Percentiles rank a stretch among this genome's conserved stretches.
Evolutionary conservation across 2,888 invertebrate genomes (phyloP).

Genomic region (Stomorhina lunata): DNA sequence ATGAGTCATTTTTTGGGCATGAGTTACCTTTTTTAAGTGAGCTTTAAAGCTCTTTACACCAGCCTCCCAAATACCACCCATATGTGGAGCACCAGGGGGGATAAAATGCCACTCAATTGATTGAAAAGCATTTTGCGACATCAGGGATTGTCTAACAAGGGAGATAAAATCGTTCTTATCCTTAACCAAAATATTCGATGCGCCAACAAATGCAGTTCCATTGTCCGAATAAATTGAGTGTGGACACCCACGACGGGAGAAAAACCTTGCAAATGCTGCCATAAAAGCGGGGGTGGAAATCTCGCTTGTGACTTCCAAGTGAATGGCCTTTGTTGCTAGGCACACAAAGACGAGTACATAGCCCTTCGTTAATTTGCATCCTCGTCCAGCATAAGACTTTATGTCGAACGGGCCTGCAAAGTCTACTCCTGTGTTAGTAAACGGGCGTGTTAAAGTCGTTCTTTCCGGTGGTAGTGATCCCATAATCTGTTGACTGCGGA

Average conservation of each 20-base stretch:
- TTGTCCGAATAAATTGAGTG: neutral
- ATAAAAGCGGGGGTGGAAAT: neutral
- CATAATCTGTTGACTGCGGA: neutral
- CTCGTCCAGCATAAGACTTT: too few species aligned
- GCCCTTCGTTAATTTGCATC: too few species aligned
- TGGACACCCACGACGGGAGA: conserved; percentile 5
- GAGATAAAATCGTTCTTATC: neutral
- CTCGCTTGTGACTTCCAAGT: conserved; percentile 5
- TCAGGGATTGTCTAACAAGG: too few species aligned
- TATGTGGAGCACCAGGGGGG: neutral
- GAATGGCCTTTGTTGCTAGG: conserved; percentile 21
- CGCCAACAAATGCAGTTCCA: neutral
- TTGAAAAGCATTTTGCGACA: neutral
- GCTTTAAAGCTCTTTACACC: too few species aligned
- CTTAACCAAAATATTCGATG: neutral
- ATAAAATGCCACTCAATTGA: neutral
- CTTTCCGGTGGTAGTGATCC: neutral
- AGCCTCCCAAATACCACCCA: too few species aligned
- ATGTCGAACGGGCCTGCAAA: conserved; percentile 4
- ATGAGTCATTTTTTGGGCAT: too few species aligned
- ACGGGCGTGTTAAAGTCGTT: neutral
- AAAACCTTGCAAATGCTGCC: neutral
- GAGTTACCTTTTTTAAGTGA: too few species aligned
- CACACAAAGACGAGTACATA: conserved; percentile 2
- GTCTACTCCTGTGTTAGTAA: neutral